Evolutionary conservation across 2,113 vertebrate genomes (phyloP), one percentile per base, ranked within the genome.

Genomic region (Spermophilus dauricus): DNA sequence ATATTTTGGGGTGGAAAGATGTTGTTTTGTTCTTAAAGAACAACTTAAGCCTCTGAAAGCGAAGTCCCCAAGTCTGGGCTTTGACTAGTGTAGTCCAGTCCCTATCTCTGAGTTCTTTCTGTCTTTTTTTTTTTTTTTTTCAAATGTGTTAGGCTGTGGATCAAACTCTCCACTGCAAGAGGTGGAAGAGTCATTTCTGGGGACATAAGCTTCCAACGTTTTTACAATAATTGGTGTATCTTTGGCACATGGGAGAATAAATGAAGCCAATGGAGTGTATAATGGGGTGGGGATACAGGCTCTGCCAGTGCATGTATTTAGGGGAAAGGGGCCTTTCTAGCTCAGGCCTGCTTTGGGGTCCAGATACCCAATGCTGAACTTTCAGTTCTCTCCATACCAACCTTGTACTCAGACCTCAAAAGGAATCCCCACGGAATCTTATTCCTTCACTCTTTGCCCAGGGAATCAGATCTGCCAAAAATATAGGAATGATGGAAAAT

Each of bases 21-120:
- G 58, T 37, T n/a, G 37, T 61, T 96, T 97, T 94, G 32, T 81
- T 95, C 77, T 92, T 24, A 93, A 87, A 93, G 65, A n/a, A 86
- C 28, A 73, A 48, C 18, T 53, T 53, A 61, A 90, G 22, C 34
- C 12, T 85, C 75, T 86, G 89, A 81, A 90, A 95, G 17, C 51
- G 73, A 84, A n/a, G 8, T 67, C 26, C 37, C 10, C 30, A 87
- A 58, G 14, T 42, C 70, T 67, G 48, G 28, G n/a, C 56, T 94
- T 76, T 91, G 72, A 85, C 39, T 45, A 69, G 37, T 24, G 34
- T 30, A 22, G 6, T 48, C 37, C 24, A 84, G 85, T 5, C 4
- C 28, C 26, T 56, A 13, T 89, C 58, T 51, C 13, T 39, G 18
- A 42, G 8, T 67, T 93, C 65, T 69, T 8, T 45, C 45, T 45